Percentiles rank a stretch among this genome's conserved stretches.
Conservation (phyloP, 1,140 invertebrate species). For the Ceratosolen fusciceps region DNA sequence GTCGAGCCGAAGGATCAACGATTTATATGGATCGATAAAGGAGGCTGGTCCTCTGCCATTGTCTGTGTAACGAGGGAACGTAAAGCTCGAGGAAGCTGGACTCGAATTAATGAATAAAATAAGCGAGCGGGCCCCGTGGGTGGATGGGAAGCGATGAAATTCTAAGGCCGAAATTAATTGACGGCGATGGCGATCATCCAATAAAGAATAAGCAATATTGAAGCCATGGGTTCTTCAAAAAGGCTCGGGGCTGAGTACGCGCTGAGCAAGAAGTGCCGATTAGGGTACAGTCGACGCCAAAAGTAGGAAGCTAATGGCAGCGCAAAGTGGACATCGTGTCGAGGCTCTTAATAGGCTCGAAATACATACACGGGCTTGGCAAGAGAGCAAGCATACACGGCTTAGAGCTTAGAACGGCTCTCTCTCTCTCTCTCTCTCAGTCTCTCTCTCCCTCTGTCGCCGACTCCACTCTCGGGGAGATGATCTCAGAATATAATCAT, state of each 20-base stretch:
- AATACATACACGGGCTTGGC: not conserved
- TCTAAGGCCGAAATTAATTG: not conserved
- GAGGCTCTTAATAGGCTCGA: not conserved
- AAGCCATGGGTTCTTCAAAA: not conserved
- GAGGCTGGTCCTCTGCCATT: no score
- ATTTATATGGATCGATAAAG: no score
- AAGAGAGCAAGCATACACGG: conserved; percentile 12
- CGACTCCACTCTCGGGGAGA: not conserved
- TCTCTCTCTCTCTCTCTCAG: no score
- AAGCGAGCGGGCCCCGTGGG: no score
- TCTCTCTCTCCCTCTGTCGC: no score
- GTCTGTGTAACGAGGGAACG: no score
- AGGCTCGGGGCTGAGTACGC: not conserved
- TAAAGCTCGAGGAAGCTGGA: no score
- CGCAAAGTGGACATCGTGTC: not conserved
- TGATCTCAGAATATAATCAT: conserved; percentile 45
- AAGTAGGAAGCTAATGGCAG: not conserved
- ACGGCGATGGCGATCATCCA: no score
- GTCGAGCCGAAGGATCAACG: no score
- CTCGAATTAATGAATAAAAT: no score
- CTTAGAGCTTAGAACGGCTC: not conserved
- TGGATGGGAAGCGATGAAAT: not conserved
- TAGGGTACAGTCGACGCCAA: not conserved
- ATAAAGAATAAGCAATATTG: no score
- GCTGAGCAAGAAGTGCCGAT: not conserved